A percentile compares a stretch with the other conserved stretches of the same genome.
Conservation (phyloP, 2,888 invertebrate species). For the Drosophila pseudotalamancana region DNA sequence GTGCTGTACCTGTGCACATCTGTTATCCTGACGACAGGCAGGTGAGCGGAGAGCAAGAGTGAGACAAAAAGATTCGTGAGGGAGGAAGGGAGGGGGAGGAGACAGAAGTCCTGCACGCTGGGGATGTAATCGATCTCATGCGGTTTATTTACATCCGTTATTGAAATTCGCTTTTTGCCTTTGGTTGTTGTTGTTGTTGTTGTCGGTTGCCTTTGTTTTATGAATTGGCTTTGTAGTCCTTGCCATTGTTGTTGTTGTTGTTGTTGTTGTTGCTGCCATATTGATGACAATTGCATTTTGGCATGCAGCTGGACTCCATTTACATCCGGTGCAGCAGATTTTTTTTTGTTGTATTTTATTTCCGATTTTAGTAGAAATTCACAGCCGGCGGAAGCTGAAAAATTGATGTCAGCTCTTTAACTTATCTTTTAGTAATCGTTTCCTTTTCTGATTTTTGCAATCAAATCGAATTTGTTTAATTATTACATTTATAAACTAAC, state of each 20-base stretch:
- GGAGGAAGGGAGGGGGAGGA: too few relatives aligned
- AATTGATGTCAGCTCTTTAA: conserved; percentile 37
- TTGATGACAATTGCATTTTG: conserved; percentile 77
- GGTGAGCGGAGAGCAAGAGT: conserved; percentile 26
- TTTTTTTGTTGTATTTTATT: conserved; percentile 35
- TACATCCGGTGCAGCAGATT: conserved; percentile 77
- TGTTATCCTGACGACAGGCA: conserved; percentile 71
- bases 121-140: conserved; percentile 82
- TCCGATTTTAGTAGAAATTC: conserved; percentile 39
- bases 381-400: conserved; percentile 65
- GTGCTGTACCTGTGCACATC: conserved; percentile 62
- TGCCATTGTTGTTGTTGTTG: conserved; percentile 10
- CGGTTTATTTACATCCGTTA: conserved; percentile 84
- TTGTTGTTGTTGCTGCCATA: conserved; percentile 35
- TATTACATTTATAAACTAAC: too few relatives aligned
- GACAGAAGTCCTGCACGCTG: conserved; percentile 57
- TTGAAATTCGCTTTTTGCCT: conserved; percentile 72
- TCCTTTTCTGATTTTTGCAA: conserved; percentile 15
- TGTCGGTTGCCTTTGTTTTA: conserved; percentile 64
- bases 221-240: conserved; percentile 68
- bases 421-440: conserved; percentile 40
- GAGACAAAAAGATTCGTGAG: too few relatives aligned
- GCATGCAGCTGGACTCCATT: conserved; percentile 75
- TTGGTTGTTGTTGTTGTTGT: conserved; percentile 40
- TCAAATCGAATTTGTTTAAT: neutral